Evolutionary conservation across 2,888 invertebrate species (phyloP).

Genomic region (Rotaria socialis): DNA sequence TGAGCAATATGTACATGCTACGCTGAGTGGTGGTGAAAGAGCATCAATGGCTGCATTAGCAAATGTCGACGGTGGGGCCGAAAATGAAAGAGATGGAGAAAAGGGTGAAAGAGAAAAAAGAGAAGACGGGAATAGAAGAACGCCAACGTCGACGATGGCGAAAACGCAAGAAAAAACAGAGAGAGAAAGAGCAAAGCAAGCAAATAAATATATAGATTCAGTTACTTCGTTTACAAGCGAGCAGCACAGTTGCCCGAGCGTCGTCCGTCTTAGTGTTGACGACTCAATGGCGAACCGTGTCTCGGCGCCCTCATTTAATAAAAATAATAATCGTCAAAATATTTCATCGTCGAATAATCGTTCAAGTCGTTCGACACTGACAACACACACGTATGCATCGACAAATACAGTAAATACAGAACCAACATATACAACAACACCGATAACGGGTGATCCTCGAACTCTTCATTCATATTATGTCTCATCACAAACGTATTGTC

Average conservation of each 20-base stretch:
- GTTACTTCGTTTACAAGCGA: constrained; percentile 14
- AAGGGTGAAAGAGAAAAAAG: constrained; percentile 14
- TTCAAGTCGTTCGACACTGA: not conserved
- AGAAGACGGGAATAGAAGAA: not conserved
- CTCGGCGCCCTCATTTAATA: not conserved
- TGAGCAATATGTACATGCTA: not conserved
- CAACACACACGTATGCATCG: constrained; percentile 5
- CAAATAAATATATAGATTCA: constrained; percentile 14
- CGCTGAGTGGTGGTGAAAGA: not conserved
- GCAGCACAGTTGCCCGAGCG: constrained; percentile 14
- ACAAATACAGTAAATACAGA: not conserved
- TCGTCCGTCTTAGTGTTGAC: constrained; percentile 8
- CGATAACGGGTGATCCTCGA: not conserved
- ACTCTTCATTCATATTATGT: constrained; percentile 28
- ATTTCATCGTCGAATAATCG: constrained; percentile 18
- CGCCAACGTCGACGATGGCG: not conserved
- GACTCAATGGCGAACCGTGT: constrained; percentile 32
- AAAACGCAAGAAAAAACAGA: constrained; percentile 1
- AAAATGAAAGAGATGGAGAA: not conserved
- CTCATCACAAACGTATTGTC: not conserved
- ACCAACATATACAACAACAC: not conserved
- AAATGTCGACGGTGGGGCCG: not conserved
- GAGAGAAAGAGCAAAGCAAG: not conserved
- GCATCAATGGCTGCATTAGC: not conserved
- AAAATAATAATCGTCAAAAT: not conserved